Base-by-base conservation (phyloP, 2,888 invertebrate species). In the Dendrolimus pini region DNA sequence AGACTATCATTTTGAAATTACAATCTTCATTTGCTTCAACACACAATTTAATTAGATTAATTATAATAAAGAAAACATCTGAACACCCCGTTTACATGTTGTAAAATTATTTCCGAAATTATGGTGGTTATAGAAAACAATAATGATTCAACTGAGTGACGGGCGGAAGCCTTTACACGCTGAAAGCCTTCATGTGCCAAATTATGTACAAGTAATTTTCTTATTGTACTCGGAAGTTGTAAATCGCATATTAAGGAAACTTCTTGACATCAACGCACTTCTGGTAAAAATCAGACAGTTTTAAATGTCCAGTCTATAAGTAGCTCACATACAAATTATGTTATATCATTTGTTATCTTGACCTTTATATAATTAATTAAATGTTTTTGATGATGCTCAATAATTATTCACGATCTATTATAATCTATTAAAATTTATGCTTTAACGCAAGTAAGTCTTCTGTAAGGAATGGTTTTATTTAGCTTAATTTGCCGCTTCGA, bases 111-210 rank as follows among this genome's bases (percentile, higher is more conserved):
- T 30, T 30, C 6, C 30, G 30, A 30, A 30, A 30, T 30, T 30
- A 30, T 30, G 30, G 30, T 30, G 30, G 6, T 30, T 30, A 30
- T 30, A 30, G 30, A 30, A 30, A 30, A 30, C 30, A 10, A 47
- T 47, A 47, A 47, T 47, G 47, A 47, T 47, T 47, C 3, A 30
- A 30, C 30, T 47, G 47, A 12, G 47, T 42, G 58, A 63, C 62
- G 62, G 60, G 58, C 61, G 57, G 55, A 59, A 58, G 62, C 57
- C 61, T 58, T 57, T 65, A 64, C 65, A 61, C 63, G 60, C 61
- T 65, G 63, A 61, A 69, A 68, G 62, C 58, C 67, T 47, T 47
- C 47, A 47, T 47, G 47, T 47, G 47, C 47, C 12, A 47, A 47
- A 47, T 10, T 47, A 47, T 47, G 2, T 47, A 9, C 47, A 12